Evolutionary conservation across 2,888 invertebrate genomes (phyloP), one percentile per base, ranked within the genome.

Genomic region (Oxytorus armatus): DNA sequence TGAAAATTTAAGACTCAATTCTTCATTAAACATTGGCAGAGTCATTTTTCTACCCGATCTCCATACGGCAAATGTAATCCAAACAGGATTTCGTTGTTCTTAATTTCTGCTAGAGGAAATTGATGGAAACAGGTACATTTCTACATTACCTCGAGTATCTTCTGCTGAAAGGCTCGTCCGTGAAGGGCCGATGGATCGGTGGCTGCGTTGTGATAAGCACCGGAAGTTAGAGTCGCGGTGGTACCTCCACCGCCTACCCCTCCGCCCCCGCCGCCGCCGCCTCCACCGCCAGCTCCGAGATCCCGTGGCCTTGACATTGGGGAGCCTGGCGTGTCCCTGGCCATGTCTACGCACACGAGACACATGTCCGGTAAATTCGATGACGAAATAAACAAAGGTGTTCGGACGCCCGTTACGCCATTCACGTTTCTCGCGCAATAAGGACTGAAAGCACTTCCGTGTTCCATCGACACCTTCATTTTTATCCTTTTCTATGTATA

Each of bases 131-230:
- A 53, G 36, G 39, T 57, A 33, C 77, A 69, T 77, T 55, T 68
- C 82, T 85, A 89, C 90, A 86, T 92, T 90, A 95, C 95, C 94
- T 95, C 94, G 92, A 95, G 93, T 89, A 95, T 95, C 92, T 95
- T 95, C 85, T 95, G 95, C 87, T 95, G 95, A 89, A 95, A 93
- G 89, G 93, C 93, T 90, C 94, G 93, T 87, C 94, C 95, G 82
- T 94, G 93, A 79, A 93, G 91, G 82, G 93, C 92, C 82, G 93
- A 91, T 78, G 93, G 93, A 85, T 94, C 93, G 86, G 93, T 92
- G 89, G 93, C 92, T 77, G 89, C 84, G 29, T 86, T 85, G 75
- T 89, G 90, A 83, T 90, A 90, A 79, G 88, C 88, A 66, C 89
- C 89, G 92, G 93, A 86, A 92, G 94, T 87, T 92, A 93, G 88